phyloP scores from a whole-genome alignment of 2,888 invertebrate species.

The Magallana nippona region DNA sequence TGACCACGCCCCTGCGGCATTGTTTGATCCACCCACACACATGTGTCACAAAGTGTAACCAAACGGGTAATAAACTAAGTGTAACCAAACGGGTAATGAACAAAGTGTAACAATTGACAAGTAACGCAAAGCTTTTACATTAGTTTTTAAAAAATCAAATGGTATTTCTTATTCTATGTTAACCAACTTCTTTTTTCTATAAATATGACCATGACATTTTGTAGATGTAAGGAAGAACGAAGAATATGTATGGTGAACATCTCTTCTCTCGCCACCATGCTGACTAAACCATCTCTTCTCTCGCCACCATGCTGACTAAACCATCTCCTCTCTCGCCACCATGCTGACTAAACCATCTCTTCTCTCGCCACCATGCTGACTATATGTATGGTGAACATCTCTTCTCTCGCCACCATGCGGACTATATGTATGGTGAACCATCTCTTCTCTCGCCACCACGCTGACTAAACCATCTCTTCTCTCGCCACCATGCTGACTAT shows the following conservation, averaged over 20 bases:
- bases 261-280: background rate
- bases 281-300: background rate
- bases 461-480: no score
- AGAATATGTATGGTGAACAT: background rate
- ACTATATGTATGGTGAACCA: background rate
- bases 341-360: background rate
- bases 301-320: background rate
- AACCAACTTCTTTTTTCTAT: background rate
- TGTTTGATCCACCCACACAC: conserved; percentile 7
- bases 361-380: background rate
- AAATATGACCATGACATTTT: background rate
- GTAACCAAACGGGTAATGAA: background rate
- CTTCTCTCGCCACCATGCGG: background rate
- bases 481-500: no score
- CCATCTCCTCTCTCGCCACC: no score
- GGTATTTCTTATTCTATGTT: no score
- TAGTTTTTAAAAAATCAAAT: no score
- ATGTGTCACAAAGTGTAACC: background rate
- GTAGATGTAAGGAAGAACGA: background rate
- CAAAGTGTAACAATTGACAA: no score
- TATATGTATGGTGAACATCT: background rate
- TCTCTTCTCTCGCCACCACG: background rate
- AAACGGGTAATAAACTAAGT: background rate
- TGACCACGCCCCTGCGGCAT: background rate
- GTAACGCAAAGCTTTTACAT: no score